Base-by-base conservation (phyloP, 2,797 vertebrate genomes). In the Poecilia wingei region DNA sequence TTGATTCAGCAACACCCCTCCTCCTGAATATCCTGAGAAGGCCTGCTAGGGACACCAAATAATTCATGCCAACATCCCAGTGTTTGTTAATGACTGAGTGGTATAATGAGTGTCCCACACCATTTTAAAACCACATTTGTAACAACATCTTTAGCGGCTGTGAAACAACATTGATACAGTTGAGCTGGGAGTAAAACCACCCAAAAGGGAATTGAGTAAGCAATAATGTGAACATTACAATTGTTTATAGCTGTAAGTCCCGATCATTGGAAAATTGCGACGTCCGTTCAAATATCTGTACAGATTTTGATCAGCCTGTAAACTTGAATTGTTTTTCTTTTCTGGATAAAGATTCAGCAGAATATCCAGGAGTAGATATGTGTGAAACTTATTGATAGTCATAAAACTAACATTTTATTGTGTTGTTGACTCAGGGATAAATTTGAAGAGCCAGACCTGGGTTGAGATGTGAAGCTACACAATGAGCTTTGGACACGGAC, bases 1-100 rank as follows among this genome's bases (percentile, higher is more conserved):
- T 93, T 93, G 94, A 95, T 93, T 92, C 88, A 84, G 87, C 86
- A 88, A 46, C 89, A 75, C 53, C 83, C 64, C 72, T 74, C 70
- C 75, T 81, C 36, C 77, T 66, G 74, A 83, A 77, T 71, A 71
- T 90, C 89, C 91, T 31, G 9, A 77, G 20, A 75, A 88, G 83
- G 87, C 78, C 87, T 89, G 82, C 82, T 18, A 70, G 85, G 84
- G 82, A 87, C 86, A 91, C 88, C 90, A 91, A 93, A 94, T 94
- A 93, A 94, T 94, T 93, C 90, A 92, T 93, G 92, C 83, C 85
- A 79, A 79, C 84, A 89, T 84, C 79, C 16, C 9, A 87, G 85
- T 84, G 53, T 93, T 91, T 83, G 84, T 88, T 90, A 90, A 90
- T 81, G 87, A 86, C 82, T 79, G 86, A 89, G 81, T 78, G 82